Base-by-base conservation (phyloP, 2,113 vertebrate species). In the Oreotrochilus melanogaster region DNA sequence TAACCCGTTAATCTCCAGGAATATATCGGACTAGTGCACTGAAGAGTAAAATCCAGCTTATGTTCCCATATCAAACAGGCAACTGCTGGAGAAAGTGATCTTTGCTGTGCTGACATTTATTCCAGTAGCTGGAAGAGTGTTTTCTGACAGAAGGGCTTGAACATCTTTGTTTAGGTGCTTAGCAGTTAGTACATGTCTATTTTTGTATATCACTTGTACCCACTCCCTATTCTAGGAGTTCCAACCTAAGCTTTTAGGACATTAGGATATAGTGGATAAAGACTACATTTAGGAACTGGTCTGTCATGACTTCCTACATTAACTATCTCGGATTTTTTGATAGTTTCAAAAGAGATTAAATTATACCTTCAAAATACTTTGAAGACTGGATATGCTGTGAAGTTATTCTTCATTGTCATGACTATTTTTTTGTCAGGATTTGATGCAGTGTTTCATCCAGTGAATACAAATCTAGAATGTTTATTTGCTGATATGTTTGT, bases 151-250 rank as follows among this genome's bases (percentile, higher is more conserved):
- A 64, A 74, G 16, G 8, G 30, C 9, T 58, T 58, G 33, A 48
- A 27, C 0, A 1, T 27, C 31, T 80, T 61, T 45, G 18, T 73
- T 76, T 15, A 43, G 60, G 35, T 73, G 23, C 35, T 70, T 73
- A 57, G 35, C 64, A 43, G 10, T 71, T 65, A 18, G 53, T 61
- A 4, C 22, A 10, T 0, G 0, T 0, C 5, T 64, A 12, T 47
- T 75, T 71, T 56, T 47, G 37, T 47, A 12, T 72, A 5, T 56
- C 6, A 0, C 35, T 76, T 79, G 23, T 88, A 22, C n/a, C 14
- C 14, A 10, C 18, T 61, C 4, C 8, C 9, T 9, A 43, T 42
- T 60, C 45, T 11, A 30, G 31, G 53, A 56, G 9, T 79, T 67
- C 19, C 8, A 14, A 2, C 12, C 3, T 18, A 39, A 28, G 7